Evolutionary conservation across 2,797 vertebrate genomes (phyloP).

Genomic region (Strix occidentalis): DNA sequence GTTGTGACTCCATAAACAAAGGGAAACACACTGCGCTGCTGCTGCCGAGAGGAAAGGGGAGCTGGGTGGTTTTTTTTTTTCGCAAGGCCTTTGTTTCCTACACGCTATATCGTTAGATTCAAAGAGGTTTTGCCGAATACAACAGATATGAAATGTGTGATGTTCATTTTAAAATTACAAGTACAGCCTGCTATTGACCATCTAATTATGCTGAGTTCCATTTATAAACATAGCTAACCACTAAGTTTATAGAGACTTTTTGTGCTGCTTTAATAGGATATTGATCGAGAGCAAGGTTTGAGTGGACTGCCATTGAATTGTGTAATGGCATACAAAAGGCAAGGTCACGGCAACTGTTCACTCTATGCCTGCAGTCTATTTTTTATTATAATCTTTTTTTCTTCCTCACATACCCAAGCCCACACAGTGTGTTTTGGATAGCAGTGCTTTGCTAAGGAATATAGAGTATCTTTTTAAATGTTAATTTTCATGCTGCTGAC

Average conservation of each 20-base stretch:
- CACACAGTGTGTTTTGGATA: slow-evolving; percentile 53
- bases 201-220: slow-evolving; percentile 91
- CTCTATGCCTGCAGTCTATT: slow-evolving; percentile 71
- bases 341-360: slow-evolving; percentile 87
- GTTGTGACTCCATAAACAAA: slow-evolving; percentile 64
- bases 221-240: slow-evolving; percentile 90
- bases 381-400: slow-evolving; percentile 77
- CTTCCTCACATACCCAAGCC: slow-evolving; percentile 48
- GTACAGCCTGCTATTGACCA: slow-evolving; percentile 84
- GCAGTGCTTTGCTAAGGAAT: slow-evolving; percentile 56
- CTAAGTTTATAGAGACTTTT: slow-evolving; percentile 90
- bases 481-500: slow-evolving; percentile 60
- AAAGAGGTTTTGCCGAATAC: slow-evolving; percentile 47
- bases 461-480: slow-evolving; percentile 56
- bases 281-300: slow-evolving; percentile 96
- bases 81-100: slow-evolving; percentile 52
- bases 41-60: slow-evolving; percentile 14
- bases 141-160: slow-evolving; percentile 75
- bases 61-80: background rate
- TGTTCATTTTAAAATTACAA: slow-evolving; percentile 84
- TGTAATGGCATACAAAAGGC: slow-evolving; percentile 92
- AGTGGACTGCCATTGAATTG: slow-evolving; percentile 94
- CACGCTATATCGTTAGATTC: background rate
- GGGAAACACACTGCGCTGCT: slow-evolving; percentile 43
- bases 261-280: slow-evolving; percentile 96